phyloP scores from a whole-genome alignment of 2,113 vertebrate genomes.

The Spizaetus ornatus region DNA sequence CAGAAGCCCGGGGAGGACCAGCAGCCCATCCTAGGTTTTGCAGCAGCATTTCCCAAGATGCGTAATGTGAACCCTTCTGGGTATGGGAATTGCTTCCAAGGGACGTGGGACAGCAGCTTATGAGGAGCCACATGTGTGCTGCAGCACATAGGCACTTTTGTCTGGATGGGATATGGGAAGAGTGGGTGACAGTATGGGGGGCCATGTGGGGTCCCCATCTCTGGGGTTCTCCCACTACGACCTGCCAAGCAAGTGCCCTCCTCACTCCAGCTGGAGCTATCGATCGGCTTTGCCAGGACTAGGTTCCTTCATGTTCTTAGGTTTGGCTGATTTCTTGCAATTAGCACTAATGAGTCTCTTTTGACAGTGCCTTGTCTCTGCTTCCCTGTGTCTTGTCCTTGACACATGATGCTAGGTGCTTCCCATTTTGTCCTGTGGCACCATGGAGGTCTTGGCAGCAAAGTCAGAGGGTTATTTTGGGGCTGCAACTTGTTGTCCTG shows the following conservation, averaged over 20 bases:
- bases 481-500: neutral
- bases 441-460: neutral
- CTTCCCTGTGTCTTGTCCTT: neutral
- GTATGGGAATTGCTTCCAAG: neutral
- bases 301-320: neutral
- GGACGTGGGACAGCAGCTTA: neutral
- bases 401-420: neutral
- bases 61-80: rapidly evolving
- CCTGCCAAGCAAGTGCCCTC: neutral
- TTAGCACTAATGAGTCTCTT: constrained; percentile 33
- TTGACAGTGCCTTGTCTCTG: constrained; percentile 1
- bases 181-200: neutral
- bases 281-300: neutral
- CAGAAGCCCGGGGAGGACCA: neutral
- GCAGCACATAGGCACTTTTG: neutral
- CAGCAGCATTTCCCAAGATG: neutral
- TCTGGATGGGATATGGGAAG: neutral
- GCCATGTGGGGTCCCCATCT: rapidly evolving
- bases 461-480: neutral
- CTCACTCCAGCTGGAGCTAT: neutral
- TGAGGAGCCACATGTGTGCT: neutral
- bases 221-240: rapidly evolving
- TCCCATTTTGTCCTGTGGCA: neutral
- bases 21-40: neutral
- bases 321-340: neutral